Evolutionary conservation across 2,888 invertebrate species (phyloP).

Genomic region (Linnaemya tessellans): DNA sequence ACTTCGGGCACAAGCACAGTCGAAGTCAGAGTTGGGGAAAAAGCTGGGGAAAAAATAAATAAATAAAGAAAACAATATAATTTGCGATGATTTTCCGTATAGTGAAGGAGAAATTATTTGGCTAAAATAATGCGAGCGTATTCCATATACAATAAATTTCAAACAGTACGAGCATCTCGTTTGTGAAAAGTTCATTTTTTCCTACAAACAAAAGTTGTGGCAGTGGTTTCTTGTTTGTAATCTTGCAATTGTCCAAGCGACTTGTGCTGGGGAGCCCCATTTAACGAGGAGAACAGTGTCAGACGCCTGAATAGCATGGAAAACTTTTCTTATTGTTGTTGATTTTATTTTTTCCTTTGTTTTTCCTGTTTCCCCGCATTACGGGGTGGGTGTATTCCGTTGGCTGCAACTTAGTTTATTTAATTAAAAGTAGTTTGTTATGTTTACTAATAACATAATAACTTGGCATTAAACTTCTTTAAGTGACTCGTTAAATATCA

Average conservation of each 20-base stretch:
- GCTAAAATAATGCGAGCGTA: slow-evolving; percentile 37
- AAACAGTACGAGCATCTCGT: slow-evolving; percentile 22
- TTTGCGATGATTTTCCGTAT: slow-evolving; percentile 54
- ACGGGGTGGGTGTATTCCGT: slow-evolving; percentile 42
- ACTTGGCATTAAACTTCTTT: slow-evolving; percentile 73
- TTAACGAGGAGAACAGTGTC: neutral
- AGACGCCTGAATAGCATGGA: slow-evolving; percentile 21
- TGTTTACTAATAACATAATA: slow-evolving; percentile 73
- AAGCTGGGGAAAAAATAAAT: neutral
- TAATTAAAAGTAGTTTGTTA: slow-evolving; percentile 73
- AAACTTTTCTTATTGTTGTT: slow-evolving; percentile 57
- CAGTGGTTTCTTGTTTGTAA: slow-evolving; percentile 39
- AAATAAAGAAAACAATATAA: slow-evolving; percentile 28
- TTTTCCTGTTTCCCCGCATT: slow-evolving; percentile 13
- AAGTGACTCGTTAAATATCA: slow-evolving; percentile 73
- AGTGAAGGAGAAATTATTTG: slow-evolving; percentile 44
- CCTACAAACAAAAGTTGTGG: slow-evolving; percentile 48
- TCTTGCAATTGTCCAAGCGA: slow-evolving; percentile 39
- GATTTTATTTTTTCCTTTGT: slow-evolving; percentile 29
- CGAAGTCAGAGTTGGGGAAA: slow-evolving; percentile 24
- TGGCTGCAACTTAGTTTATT: slow-evolving; percentile 71
- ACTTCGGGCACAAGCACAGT: slow-evolving; percentile 19
- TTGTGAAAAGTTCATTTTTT: slow-evolving; percentile 31
- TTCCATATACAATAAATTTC: slow-evolving; percentile 33
- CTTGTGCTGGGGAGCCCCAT: slow-evolving; percentile 19